phyloP scores from a whole-genome alignment of 30 jellyfish, hydroid and myxozoan genomes.

The Euphysa ruthae region DNA sequence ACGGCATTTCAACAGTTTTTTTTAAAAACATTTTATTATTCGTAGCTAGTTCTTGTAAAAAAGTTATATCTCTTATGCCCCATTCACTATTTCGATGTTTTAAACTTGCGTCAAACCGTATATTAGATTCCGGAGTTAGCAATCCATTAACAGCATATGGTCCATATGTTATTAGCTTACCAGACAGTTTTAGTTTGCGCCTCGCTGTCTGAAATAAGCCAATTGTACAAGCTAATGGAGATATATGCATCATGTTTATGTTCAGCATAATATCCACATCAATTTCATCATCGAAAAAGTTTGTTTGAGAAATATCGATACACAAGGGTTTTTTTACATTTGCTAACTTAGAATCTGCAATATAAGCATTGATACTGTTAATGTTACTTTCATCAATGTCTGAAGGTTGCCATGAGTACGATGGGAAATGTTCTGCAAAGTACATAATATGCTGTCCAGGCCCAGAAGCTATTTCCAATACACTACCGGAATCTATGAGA shows the following conservation, averaged over 20 bases:
- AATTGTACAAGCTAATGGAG: conserved; percentile 2
- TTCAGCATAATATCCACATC: not conserved
- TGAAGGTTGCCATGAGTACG: conserved; percentile 25
- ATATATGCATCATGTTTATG: conserved; percentile 12
- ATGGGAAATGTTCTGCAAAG: conserved; percentile 17
- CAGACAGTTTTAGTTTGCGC: not conserved
- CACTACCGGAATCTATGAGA: conserved; percentile 15
- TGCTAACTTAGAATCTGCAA: not conserved
- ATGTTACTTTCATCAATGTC: not conserved
- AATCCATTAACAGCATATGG: conserved; percentile 24
- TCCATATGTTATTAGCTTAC: conserved; percentile 19
- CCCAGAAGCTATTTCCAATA: conserved; percentile 17
- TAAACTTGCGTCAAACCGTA: conserved; percentile 6
- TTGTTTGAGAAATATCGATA: not conserved
- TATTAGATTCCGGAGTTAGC: conserved; percentile 17
- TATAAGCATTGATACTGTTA: conserved; percentile 5
- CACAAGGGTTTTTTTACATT: not conserved
- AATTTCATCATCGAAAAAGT: not conserved
- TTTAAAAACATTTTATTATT: not conserved
- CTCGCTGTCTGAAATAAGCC: conserved; percentile 9
- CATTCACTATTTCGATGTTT: not conserved
- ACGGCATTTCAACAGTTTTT: conserved; percentile 11
- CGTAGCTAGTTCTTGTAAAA: not conserved
- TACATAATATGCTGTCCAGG: conserved; percentile 18
- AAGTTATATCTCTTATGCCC: conserved; percentile 17